These are phyloP conservation scores for Drosophila birchii DNA, from an alignment of 2,888 invertebrate genomes.

Conservation along the genomic window DNA sequence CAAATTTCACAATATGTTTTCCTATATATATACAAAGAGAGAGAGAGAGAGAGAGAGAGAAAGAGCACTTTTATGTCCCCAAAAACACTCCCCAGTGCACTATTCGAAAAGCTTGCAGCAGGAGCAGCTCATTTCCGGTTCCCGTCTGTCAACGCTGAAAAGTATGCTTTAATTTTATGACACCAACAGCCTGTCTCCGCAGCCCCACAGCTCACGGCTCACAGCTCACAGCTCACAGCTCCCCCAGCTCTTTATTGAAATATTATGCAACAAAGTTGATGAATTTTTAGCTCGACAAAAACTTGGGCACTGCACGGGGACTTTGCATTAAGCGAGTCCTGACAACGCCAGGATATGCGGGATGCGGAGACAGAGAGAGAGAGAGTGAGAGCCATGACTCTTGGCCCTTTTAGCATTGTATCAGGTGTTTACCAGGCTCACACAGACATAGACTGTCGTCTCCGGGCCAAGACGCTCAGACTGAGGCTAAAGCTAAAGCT, in stretches of 20 bases:
- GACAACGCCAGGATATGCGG: slow-evolving; percentile 27
- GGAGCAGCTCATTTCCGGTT: slow-evolving; percentile 29
- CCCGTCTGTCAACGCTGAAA: slow-evolving; percentile 45
- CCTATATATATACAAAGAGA: slow-evolving; percentile 13
- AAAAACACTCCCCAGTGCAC: slow-evolving; percentile 73
- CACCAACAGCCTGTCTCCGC: slow-evolving; percentile 42
- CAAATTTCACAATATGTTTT: slow-evolving; percentile 54
- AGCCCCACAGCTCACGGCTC: slow-evolving; percentile 5
- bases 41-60: not conserved
- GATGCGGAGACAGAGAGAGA: not conserved
- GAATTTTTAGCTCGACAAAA: slow-evolving; percentile 71
- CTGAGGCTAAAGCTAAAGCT: slow-evolving; percentile 15
- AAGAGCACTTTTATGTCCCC: not conserved
- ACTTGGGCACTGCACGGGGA: slow-evolving; percentile 69
- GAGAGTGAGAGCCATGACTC: slow-evolving; percentile 16
- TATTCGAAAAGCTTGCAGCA: slow-evolving; percentile 58
- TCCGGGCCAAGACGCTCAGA: slow-evolving; percentile 25
- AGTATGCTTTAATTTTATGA: slow-evolving; percentile 75
- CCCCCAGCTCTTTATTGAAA: slow-evolving; percentile 67
- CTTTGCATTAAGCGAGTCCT: slow-evolving; percentile 70
- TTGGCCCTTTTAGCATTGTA: slow-evolving; percentile 58
- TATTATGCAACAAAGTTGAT: slow-evolving; percentile 80
- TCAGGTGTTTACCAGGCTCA: slow-evolving; percentile 70
- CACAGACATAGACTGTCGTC: slow-evolving; percentile 5
- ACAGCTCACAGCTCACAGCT: slow-evolving; percentile 9